Evolutionary conservation across 2,888 invertebrate genomes (phyloP).

Genomic region (Parapristionchus giblindavisi): DNA sequence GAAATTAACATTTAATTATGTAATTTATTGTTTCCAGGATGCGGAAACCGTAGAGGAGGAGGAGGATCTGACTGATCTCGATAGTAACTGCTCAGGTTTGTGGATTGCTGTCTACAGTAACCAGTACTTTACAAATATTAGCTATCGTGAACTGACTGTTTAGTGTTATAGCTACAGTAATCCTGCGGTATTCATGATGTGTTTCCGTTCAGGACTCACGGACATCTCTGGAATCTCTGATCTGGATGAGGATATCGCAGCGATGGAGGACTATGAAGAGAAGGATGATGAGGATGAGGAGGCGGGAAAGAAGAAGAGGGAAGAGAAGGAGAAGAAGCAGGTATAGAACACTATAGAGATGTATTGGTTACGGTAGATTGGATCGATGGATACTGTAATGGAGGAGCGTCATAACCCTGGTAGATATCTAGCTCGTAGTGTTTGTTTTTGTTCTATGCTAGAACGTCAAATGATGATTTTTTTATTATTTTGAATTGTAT

Average conservation of each 20-base stretch:
- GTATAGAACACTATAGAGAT: neutral
- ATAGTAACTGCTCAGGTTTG: conserved; percentile 51
- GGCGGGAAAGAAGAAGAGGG: conserved; percentile 29
- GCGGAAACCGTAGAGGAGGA: conserved; percentile 47
- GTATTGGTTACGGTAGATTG: neutral
- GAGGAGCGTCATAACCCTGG: too few species aligned
- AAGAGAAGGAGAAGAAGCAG: conserved; percentile 3
- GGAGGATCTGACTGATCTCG: conserved; percentile 63
- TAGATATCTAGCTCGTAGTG: too few species aligned
- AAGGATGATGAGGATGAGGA: conserved; percentile 38
- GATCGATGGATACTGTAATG: neutral
- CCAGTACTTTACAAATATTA: neutral
- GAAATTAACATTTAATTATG: neutral
- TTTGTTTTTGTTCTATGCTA: too few species aligned
- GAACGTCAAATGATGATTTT: too few species aligned
- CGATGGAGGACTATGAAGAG: conserved; percentile 42
- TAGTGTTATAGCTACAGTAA: neutral
- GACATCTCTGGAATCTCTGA: conserved; percentile 65
- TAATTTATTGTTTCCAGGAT: conserved; percentile 20
- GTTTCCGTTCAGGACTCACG: conserved; percentile 51
- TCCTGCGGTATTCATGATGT: conserved; percentile 11
- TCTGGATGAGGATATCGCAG: conserved; percentile 56
- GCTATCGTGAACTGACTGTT: neutral
- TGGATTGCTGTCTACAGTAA: too few species aligned
- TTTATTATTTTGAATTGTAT: too few species aligned